Percentiles rank a stretch among this genome's conserved stretches.
Evolutionary conservation across 1,140 invertebrate species (phyloP).

Genomic region (Listronotus oregonensis): DNA sequence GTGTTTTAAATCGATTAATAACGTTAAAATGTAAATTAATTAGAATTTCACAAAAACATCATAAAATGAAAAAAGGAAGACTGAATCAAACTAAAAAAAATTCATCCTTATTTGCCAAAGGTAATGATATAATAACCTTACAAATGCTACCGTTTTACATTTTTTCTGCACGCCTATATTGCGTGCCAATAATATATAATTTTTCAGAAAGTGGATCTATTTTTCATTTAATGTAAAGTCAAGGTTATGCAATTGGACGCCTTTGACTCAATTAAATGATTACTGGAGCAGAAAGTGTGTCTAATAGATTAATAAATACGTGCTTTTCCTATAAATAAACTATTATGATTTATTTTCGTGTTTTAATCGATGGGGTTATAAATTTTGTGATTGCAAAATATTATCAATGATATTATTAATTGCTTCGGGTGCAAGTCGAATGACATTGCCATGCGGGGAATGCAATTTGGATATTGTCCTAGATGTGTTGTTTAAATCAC

Average conservation of each 20-base stretch:
- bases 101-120: too few species aligned
- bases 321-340: constrained; percentile 21
- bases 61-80: too few species aligned
- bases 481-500: neutral
- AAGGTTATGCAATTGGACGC: constrained; percentile 22
- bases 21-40: too few species aligned
- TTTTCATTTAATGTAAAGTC: constrained; percentile 20
- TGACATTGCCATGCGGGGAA: too few species aligned
- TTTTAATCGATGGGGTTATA: constrained; percentile 17
- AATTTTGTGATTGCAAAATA: constrained; percentile 13
- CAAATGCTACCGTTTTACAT: constrained; percentile 8
- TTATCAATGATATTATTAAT: constrained; percentile 6
- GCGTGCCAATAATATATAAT: constrained; percentile 10
- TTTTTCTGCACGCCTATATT: constrained; percentile 4
- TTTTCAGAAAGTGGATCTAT: constrained; percentile 19
- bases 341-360: constrained; percentile 13
- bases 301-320: constrained; percentile 27
- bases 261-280: constrained; percentile 26
- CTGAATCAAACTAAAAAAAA: too few species aligned
- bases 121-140: neutral
- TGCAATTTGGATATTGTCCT: too few species aligned
- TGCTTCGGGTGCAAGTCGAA: neutral
- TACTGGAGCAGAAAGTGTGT: constrained; percentile 27
- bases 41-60: too few species aligned
- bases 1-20: too few species aligned